A percentile compares a stretch with the other conserved stretches of the same genome.
Conservation (phyloP, 2,797 vertebrate genomes). For the Leptodactylus fallax region DNA sequence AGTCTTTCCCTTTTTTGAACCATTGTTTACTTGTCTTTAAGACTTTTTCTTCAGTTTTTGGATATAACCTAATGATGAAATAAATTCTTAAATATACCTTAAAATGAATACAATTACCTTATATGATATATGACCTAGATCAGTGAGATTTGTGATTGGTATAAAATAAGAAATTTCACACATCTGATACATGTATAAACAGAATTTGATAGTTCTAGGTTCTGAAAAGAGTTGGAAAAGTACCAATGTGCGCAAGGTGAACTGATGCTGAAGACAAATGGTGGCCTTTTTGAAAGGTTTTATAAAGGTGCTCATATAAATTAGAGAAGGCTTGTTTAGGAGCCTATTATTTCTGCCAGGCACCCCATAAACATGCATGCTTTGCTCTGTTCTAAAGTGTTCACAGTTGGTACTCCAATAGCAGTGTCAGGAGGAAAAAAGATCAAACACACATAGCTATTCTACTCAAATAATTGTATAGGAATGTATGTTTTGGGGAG, state of each 20-base stretch:
- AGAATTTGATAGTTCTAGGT: background rate
- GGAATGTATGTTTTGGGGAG: no score
- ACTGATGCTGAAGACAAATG: background rate
- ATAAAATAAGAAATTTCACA: background rate
- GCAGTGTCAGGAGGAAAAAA: no score
- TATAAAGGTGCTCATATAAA: no score
- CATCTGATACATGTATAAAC: background rate
- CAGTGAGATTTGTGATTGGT: background rate
- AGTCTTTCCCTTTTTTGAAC: slow-evolving; percentile 26
- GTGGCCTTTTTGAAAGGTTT: background rate
- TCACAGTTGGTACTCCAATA: no score
- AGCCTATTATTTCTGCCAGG: background rate
- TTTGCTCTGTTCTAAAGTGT: background rate
- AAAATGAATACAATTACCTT: background rate
- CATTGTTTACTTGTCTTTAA: slow-evolving; percentile 2
- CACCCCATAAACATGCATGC: background rate
- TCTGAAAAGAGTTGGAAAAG: background rate
- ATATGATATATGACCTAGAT: background rate
- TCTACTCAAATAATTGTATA: no score
- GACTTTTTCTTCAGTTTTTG: background rate
- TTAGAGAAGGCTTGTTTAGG: background rate
- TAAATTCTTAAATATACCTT: background rate
- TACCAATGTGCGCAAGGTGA: background rate
- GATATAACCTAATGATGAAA: background rate
- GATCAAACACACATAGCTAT: no score